Conservation (phyloP, 2,888 invertebrate species). For the Scaptodrosophila latifasciaeformis region DNA sequence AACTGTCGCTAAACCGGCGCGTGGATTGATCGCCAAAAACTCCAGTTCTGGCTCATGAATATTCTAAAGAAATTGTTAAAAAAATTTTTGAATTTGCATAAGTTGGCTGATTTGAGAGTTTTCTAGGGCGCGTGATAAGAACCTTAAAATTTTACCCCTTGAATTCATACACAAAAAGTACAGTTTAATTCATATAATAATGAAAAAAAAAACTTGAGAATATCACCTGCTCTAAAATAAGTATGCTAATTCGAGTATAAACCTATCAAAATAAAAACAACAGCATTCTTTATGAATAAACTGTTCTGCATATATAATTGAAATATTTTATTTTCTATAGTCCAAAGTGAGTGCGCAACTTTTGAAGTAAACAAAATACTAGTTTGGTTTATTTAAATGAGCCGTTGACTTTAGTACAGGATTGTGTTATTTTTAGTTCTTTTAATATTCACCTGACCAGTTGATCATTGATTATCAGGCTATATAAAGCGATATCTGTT, state of each 20-base stretch:
- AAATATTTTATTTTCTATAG: too few relatives aligned
- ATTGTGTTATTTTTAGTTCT: slow-evolving; percentile 31
- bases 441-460: slow-evolving; percentile 43
- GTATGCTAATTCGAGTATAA: too few relatives aligned
- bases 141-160: background rate
- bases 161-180: background rate
- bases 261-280: slow-evolving; percentile 26
- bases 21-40: too few relatives aligned
- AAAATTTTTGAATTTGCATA: slow-evolving; percentile 1
- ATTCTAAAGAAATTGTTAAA: slow-evolving; percentile 21
- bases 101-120: slow-evolving; percentile 12
- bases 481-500: slow-evolving; percentile 50
- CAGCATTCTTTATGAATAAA: slow-evolving; percentile 26
- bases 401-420: slow-evolving; percentile 48
- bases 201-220: slow-evolving; percentile 21
- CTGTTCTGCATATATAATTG: too few relatives aligned
- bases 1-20: too few relatives aligned
- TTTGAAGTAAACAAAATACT: slow-evolving; percentile 72
- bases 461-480: slow-evolving; percentile 22
- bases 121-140: slow-evolving; percentile 25
- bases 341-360: too few relatives aligned
- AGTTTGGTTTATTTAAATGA: slow-evolving; percentile 71
- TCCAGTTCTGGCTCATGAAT: slow-evolving; percentile 27
- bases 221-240: slow-evolving; percentile 51
- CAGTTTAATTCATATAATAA: slow-evolving; percentile 22